These are phyloP conservation scores for Chloropsis cyanopogon DNA, from an alignment of 2,113 vertebrate species.

Conservation along the genomic window DNA sequence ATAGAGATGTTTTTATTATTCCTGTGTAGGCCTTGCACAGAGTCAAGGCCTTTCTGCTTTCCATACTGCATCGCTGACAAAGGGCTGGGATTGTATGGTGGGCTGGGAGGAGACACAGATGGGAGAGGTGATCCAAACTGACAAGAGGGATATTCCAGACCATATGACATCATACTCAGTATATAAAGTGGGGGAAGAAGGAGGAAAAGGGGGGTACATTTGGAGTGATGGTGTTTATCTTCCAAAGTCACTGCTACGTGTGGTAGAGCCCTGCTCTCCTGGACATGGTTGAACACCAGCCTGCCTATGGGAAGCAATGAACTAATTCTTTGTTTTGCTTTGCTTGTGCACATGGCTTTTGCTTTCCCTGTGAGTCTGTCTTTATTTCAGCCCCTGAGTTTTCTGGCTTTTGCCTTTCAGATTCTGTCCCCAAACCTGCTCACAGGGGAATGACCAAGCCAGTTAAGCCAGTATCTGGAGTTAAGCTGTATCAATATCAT, in stretches of 20 bases:
- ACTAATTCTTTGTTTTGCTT: neutral
- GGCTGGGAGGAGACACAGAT: neutral
- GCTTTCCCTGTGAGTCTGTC: neutral
- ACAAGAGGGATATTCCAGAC: neutral
- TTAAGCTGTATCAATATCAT: neutral
- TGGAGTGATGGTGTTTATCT: neutral
- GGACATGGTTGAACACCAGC: neutral
- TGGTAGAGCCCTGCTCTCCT: neutral
- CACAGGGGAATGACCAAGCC: fast-evolving
- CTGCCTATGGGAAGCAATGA: neutral
- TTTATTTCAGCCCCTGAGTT: neutral
- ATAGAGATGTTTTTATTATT: neutral
- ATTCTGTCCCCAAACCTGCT: neutral
- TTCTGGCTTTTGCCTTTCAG: neutral
- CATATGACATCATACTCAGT: neutral
- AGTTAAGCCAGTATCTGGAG: neutral
- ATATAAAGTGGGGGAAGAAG: neutral
- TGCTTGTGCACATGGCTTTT: neutral
- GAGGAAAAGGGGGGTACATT: neutral
- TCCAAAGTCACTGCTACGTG: neutral
- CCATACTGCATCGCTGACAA: fast-evolving
- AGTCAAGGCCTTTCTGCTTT: neutral
- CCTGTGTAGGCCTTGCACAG: neutral
- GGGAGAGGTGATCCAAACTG: neutral
- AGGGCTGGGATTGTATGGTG: neutral